A percentile compares a stretch with the other conserved stretches of the same genome.
These are phyloP conservation scores for Listronotus bonariensis DNA, from an alignment of 1,140 invertebrate species.

Conservation along the genomic window DNA sequence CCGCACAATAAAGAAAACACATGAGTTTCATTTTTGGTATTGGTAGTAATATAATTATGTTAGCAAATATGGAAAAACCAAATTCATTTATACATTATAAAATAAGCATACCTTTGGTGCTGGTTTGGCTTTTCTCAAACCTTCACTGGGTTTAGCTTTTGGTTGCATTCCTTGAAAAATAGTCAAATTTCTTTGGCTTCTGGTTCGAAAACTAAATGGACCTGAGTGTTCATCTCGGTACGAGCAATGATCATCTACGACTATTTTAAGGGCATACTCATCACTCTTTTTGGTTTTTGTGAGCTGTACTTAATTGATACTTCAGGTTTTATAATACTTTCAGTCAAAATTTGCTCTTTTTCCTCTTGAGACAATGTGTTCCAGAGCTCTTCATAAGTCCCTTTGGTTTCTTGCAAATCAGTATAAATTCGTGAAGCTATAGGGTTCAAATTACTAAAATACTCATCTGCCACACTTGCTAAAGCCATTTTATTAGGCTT, in stretches of 20 bases:
- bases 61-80: no score
- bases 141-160: conserved; percentile 43
- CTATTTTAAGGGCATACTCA: conserved; percentile 58
- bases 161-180: conserved; percentile 54
- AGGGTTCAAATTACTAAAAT: conserved; percentile 72
- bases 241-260: conserved; percentile 60
- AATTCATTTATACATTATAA: no score
- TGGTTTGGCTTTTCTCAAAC: conserved; percentile 5
- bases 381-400: conserved; percentile 73
- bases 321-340: conserved; percentile 77
- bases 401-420: conserved; percentile 69
- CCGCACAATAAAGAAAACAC: not conserved
- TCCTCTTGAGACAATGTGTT: conserved; percentile 67
- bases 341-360: conserved; percentile 73
- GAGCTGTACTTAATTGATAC: conserved; percentile 69
- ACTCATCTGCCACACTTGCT: conserved; percentile 64
- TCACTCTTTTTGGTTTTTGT: conserved; percentile 54
- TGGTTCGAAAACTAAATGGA: conserved; percentile 78
- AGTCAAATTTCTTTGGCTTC: conserved; percentile 75
- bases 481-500: conserved; percentile 45
- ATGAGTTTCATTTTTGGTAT: no score
- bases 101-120: conserved; percentile 38
- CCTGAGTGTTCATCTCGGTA: conserved; percentile 78
- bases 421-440: conserved; percentile 69
- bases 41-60: no score